A percentile compares a stretch with the other conserved stretches of the same genome.
Evolutionary conservation across 2,888 invertebrate genomes (phyloP).

Genomic region (Eubasilissa splendida): DNA sequence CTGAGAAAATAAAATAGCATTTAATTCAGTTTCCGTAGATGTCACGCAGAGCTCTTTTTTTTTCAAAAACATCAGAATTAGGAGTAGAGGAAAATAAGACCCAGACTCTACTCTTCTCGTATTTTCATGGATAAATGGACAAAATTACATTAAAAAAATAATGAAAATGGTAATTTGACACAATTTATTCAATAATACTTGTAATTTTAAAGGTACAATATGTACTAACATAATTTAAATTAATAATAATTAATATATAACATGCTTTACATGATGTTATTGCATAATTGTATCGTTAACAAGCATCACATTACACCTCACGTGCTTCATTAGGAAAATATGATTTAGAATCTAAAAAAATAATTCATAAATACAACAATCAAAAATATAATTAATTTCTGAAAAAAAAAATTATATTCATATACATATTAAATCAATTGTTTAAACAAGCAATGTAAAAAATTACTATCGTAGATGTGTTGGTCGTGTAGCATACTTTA

Average conservation of each 20-base stretch:
- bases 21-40: no score
- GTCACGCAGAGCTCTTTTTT: no score
- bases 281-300: slow-evolving; percentile 2
- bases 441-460: not conserved
- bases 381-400: not conserved
- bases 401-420: not conserved
- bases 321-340: slow-evolving; percentile 2
- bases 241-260: slow-evolving; percentile 11
- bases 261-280: slow-evolving; percentile 20
- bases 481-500: no score
- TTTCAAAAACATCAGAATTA: no score
- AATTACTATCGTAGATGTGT: not conserved
- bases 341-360: not conserved
- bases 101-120: no score
- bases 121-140: not conserved
- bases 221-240: slow-evolving; percentile 23
- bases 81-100: no score
- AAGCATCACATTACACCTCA: slow-evolving; percentile 1
- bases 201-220: slow-evolving; percentile 22
- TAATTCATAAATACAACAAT: slow-evolving; percentile 3
- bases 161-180: not conserved
- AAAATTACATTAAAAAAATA: not conserved
- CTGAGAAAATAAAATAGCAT: no score
- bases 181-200: slow-evolving; percentile 35
- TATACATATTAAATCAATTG: not conserved